Evolutionary conservation across 2,888 invertebrate genomes (phyloP), one percentile per base, ranked within the genome.

Genomic region (Diploptera punctata): DNA sequence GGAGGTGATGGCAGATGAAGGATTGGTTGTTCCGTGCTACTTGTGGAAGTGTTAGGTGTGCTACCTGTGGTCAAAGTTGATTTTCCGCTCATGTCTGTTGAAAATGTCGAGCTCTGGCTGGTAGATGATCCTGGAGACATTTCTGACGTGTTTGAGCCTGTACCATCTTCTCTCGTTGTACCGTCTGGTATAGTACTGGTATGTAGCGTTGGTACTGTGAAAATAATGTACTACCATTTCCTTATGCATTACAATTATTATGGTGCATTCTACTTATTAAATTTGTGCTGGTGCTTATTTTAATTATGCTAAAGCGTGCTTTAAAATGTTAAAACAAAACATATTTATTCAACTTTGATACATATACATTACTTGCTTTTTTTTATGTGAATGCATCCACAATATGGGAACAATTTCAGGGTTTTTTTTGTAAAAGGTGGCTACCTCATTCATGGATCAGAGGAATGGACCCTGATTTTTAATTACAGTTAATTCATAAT

Each of bases 1-100:
- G 83, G 81, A 2, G 80, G 79, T 33, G 84, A 82, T 54, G 82
- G 82, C 52, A 54, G 49, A 61, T 49, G 71, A 68, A 71, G 65
- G 67, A 73, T 72, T 68, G 74, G 74, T 72, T 68, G 72, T 69
- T 71, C 72, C 38, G 80, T 73, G 80, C 82, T 38, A 77, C 79
- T 70, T 75, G 79, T 74, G 75, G 79, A 67, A 77, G 75, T 33
- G 74, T 70, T 61, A 75, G 76, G 73, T 79, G 77, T 61, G 79
- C 78, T 49, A 71, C 67, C 61, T 65, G 52, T 47, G 24, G 52
- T 38, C 18, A 29, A 62, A 29, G 57, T n/a, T 2, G 57, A 9
- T 29, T 24, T 16, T 3, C 57, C 29, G 57, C 57, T 29, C 10
- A 57, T 31, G 26, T 31, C 29, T n/a, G 16, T 24, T 7, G 33